Base-by-base conservation (phyloP, 1,140 invertebrate species). In the Orius laevigatus region DNA sequence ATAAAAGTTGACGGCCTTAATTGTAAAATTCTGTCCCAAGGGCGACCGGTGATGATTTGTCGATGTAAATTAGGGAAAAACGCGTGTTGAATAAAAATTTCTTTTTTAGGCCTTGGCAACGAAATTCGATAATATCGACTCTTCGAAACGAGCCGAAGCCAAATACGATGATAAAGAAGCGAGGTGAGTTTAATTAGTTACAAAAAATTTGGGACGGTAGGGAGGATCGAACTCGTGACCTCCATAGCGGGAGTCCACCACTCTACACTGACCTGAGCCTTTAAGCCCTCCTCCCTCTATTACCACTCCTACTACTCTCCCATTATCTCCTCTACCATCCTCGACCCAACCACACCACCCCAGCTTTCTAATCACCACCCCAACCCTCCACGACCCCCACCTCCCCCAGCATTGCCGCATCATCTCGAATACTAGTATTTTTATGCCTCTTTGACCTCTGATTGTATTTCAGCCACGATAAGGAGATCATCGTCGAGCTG, bases 401-500 rank as follows among this genome's bases (percentile, higher is more conserved):
- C 45, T 48, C 11, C 6, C 12, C 16, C n/a, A 11, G 19, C 9
- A 12, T n/a, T 34, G 33, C 45, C 45, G 11, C 11, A 39, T 12
- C 5, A 9, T 11, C n/a, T 6, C 3, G 14, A 14, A 35, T 38
- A 2, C 32, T n/a, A 38, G 11, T n/a, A 9, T n/a, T 12, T 3
- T 12, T 4, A 3, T 16, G 16, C 36, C 3, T 38, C 34, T 15
- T 3, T 38, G n/a, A n/a, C 32, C 32, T 15, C 32, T 11, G 14
- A 35, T 15, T 9, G 8, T 25, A 42, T 42, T 42, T 32, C 19
- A 48, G 25, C 31, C 31, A 42, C 9, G 65, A 73, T 1, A 71
- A 71, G 8, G 67, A 71, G 18, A 68, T 79, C 1, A 65, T 73
- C 0, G 53, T 82, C 6, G 66, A 71, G 0, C 59, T 82, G 31